Percentiles rank a stretch among this genome's conserved stretches.
phyloP scores from a whole-genome alignment of 2,113 vertebrate species.

The Lepus europaeus region DNA sequence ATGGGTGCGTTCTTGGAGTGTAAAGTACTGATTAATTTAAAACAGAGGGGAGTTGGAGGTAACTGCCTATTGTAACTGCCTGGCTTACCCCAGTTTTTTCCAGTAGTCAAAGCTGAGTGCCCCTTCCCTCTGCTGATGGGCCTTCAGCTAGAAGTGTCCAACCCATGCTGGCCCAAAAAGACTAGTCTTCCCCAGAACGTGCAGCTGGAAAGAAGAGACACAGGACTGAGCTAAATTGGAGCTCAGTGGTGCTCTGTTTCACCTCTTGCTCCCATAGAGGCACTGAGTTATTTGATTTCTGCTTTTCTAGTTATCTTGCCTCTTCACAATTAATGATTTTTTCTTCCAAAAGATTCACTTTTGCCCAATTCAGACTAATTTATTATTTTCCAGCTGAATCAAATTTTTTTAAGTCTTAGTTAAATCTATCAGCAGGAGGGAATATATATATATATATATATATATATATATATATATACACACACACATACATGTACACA shows the following conservation, averaged over 20 bases:
- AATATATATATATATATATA: too few relatives aligned
- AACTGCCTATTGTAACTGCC: neutral
- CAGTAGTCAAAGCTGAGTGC: neutral
- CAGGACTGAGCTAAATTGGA: neutral
- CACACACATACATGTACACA: too few relatives aligned
- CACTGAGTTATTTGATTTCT: neutral
- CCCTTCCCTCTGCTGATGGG: neutral
- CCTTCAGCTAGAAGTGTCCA: neutral
- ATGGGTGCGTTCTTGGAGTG: neutral
- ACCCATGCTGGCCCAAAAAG: neutral
- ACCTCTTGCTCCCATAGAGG: neutral
- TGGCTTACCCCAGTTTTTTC: neutral
- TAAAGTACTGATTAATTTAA: neutral
- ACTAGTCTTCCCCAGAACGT: neutral
- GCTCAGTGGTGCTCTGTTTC: neutral
- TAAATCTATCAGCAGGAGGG: neutral
- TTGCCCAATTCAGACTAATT: neutral
- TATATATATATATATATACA: too few relatives aligned
- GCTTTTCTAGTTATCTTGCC: neutral
- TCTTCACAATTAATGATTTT: neutral
- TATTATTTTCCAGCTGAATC: neutral
- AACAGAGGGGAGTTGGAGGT: neutral
- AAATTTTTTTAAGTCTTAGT: neutral
- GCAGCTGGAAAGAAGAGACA: neutral
- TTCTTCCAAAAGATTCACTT: neutral